Evolutionary conservation across 2,888 invertebrate species (phyloP).

Genomic region (Hyalella azteca): DNA sequence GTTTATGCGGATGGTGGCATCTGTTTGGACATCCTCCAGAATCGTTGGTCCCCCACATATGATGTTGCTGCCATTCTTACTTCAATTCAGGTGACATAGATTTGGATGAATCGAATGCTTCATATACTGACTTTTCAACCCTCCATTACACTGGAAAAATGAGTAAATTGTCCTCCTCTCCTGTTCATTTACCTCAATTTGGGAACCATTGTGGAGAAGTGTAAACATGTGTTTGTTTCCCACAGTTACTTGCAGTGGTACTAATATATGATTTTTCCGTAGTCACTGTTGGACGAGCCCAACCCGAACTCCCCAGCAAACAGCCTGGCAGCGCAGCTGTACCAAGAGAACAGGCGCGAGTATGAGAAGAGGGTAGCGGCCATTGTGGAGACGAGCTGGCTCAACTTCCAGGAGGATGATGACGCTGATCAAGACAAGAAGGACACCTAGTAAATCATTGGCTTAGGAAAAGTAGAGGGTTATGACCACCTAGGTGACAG

Average conservation of each 20-base stretch:
- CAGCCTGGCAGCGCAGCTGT: conserved; percentile 98
- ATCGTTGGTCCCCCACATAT: conserved; percentile 99
- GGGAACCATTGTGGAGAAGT: neutral
- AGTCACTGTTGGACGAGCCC: conserved; percentile 99
- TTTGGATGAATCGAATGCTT: too few species aligned
- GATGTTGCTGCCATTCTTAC: conserved; percentile 99
- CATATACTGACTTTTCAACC: too few species aligned
- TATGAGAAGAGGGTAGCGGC: conserved; percentile 99
- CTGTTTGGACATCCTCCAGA: conserved; percentile 98
- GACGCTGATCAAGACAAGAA: conserved; percentile 27
- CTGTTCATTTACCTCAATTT: neutral
- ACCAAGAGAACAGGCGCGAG: conserved; percentile 98
- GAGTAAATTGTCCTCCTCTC: too few species aligned
- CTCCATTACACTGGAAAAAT: too few species aligned
- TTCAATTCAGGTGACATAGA: conserved; percentile 98
- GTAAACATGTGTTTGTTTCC: too few species aligned
- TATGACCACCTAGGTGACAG: too few species aligned
- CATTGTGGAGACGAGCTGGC: conserved; percentile 98
- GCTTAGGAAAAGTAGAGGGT: neutral
- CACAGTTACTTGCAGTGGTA: too few species aligned
- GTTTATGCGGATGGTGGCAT: conserved; percentile 99
- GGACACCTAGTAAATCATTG: conserved; percentile 11
- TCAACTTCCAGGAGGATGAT: conserved; percentile 56
- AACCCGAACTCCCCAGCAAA: conserved; percentile 99
- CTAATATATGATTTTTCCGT: conserved; percentile 61